A percentile compares a stretch with the other conserved stretches of the same genome.
phyloP scores from a whole-genome alignment of 2,797 vertebrate species.

The Falco columbarius region DNA sequence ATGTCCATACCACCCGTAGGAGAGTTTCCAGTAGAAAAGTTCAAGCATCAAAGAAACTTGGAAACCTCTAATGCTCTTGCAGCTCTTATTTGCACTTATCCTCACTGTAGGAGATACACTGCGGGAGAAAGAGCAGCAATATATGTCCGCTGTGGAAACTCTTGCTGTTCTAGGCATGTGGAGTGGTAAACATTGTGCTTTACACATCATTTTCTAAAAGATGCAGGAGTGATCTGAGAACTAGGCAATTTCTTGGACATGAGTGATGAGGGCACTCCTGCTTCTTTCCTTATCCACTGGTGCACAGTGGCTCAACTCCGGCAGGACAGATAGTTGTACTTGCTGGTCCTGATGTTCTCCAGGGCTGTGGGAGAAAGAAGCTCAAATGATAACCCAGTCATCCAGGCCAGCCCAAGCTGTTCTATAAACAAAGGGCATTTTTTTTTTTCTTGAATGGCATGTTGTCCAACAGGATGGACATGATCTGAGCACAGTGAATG shows the following conservation, averaged over 20 bases:
- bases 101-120: rapidly evolving
- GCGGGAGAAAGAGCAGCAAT: background rate
- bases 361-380: background rate
- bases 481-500: background rate
- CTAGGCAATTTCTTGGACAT: background rate
- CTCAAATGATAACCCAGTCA: background rate
- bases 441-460: background rate
- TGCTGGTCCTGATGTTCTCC: background rate
- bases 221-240: background rate
- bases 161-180: background rate
- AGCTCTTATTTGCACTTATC: background rate
- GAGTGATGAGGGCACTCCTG: background rate
- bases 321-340: background rate
- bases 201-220: background rate
- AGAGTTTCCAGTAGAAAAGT: background rate
- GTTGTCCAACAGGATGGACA: background rate
- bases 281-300: background rate
- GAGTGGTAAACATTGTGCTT: background rate
- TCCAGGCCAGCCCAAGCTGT: background rate
- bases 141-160: background rate
- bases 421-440: background rate
- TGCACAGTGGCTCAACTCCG: background rate
- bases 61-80: background rate
- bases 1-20: background rate
- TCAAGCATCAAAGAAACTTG: background rate